Evolutionary conservation across 1,140 invertebrate genomes (phyloP).

Genomic region (Drosophila elegans): DNA sequence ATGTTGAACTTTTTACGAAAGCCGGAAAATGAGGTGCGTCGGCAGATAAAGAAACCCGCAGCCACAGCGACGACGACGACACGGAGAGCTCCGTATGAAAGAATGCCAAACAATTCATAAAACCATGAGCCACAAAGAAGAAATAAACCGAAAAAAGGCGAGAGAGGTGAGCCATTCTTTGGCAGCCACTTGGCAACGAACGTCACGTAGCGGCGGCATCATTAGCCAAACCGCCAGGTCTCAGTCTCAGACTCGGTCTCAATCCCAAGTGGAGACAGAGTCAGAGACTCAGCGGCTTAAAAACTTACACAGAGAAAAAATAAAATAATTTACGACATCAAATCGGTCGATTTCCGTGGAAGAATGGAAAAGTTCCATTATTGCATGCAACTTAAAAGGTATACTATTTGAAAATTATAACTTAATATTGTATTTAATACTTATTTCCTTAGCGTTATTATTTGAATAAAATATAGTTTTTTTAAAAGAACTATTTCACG

Average conservation of each 20-base stretch:
- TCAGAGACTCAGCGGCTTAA: slow-evolving; percentile 8
- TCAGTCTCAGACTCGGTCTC: slow-evolving; percentile 28
- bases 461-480: too few relatives aligned
- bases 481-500: too few relatives aligned
- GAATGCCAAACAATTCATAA: slow-evolving; percentile 79
- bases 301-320: slow-evolving; percentile 10
- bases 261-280: slow-evolving; percentile 32
- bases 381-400: too few relatives aligned
- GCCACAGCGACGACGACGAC: slow-evolving; percentile 53
- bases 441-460: too few relatives aligned
- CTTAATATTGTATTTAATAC: too few relatives aligned
- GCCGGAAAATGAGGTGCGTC: slow-evolving; percentile 81
- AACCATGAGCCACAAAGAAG: slow-evolving; percentile 32
- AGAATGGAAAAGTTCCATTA: too few relatives aligned
- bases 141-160: slow-evolving; percentile 27
- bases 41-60: slow-evolving; percentile 63
- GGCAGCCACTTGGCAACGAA: slow-evolving; percentile 78
- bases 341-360: too few relatives aligned
- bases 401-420: too few relatives aligned
- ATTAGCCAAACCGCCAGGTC: slow-evolving; percentile 67
- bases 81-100: slow-evolving; percentile 31
- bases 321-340: background rate
- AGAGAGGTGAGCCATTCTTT: slow-evolving; percentile 65
- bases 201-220: slow-evolving; percentile 79
- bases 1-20: slow-evolving; percentile 48